Evolutionary conservation across 2,113 vertebrate species (phyloP), one percentile per base, ranked within the genome.

Genomic region (Galemys pyrenaicus): DNA sequence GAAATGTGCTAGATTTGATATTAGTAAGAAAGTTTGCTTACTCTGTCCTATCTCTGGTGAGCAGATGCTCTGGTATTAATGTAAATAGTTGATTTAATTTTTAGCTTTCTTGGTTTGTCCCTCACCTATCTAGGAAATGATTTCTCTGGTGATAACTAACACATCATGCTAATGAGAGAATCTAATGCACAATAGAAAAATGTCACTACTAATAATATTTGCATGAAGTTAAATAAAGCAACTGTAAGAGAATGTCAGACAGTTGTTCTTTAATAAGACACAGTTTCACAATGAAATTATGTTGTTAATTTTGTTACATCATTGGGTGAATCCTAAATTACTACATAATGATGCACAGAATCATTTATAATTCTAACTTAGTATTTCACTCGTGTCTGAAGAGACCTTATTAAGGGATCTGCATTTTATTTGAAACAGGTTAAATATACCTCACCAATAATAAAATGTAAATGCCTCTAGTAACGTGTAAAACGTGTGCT

Each of bases 161-260:
- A 98, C 97, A 98, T 98, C 97, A 98, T 97, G 97, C 97, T 98
- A 98, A 98, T 98, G 97, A 98, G 97, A 97, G 98, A 98, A 98
- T 97, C 98, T 98, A 98, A 98, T 98, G 97, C 97, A 98, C 98
- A 98, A 98, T 97, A 98, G 97, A 98, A 98, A 98, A 98, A 98
- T 98, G 98, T 98, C 98, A 98, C 98, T 98, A 98, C 96, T 98
- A 98, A 98, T 98, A 98, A 98, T 98, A 98, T 98, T 98, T 98
- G 97, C 97, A 98, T 98, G 97, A 98, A 98, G 98, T 98, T 98
- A 98, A 98, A 98, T 98, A 98, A 98, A 98, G 98, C 98, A 98
- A 98, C 97, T 98, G 95, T 98, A 98, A 96, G 97, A 98, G 97
- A 98, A 98, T 98, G 98, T 98, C 98, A 98, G 97, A 98, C 97